These are phyloP conservation scores for Semnornis frantzii DNA, from an alignment of 2,113 vertebrate genomes.

Conservation along the genomic window DNA sequence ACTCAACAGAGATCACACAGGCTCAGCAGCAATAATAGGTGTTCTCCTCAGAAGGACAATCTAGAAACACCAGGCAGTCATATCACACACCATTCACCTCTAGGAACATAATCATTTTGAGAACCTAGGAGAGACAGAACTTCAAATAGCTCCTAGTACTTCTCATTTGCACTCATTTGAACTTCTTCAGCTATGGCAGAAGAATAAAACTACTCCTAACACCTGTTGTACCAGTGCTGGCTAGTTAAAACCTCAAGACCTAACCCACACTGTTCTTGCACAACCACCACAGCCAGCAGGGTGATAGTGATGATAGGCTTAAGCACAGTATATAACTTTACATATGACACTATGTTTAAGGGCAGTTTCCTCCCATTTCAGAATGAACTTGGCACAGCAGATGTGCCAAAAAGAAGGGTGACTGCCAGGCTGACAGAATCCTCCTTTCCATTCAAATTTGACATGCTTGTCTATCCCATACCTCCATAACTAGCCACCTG, in stretches of 20 bases:
- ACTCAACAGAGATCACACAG: neutral
- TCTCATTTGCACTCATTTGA: neutral
- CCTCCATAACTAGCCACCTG: fast-evolving
- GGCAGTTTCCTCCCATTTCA: neutral
- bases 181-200: neutral
- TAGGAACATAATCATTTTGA: neutral
- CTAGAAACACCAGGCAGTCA: neutral
- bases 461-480: neutral
- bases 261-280: neutral
- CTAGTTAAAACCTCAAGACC: neutral
- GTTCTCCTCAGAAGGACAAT: neutral
- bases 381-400: neutral
- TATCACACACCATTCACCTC: neutral
- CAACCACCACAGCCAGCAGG: neutral
- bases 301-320: too few species aligned
- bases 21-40: neutral
- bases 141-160: neutral
- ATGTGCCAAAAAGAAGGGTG: neutral
- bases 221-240: neutral
- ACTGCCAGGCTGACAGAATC: neutral
- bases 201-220: neutral
- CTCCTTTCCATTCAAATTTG: neutral
- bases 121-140: neutral
- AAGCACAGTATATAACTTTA: neutral
- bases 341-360: neutral